Evolutionary conservation across 1,140 invertebrate genomes (phyloP), one percentile per base, ranked within the genome.

Genomic region (Drosophila sulfurigaster): DNA sequence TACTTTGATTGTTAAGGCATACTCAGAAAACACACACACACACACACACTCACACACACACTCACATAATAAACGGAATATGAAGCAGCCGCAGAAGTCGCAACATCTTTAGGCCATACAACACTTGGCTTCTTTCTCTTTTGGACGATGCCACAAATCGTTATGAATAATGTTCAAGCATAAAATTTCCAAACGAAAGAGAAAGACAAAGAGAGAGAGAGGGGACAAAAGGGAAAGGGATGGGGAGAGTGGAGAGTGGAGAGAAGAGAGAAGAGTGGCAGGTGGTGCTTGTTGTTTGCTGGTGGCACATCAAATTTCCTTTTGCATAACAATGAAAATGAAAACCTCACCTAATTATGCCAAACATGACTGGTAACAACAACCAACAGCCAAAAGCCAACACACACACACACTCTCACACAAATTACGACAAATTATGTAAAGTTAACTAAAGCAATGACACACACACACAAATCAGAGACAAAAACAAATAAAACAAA

Each of bases 121-220:
- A 10, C n/a, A 28, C 59, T 56, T 56, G 51, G 64, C 68, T 64
- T 72, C 52, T 51, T 51, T 32, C 56, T 72, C 52, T 51, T 41
- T 32, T 32, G 15, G 43, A 32, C 72, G 20, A 62, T 62, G 4
- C 66, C 82, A 62, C 77, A 79, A 82, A 79, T 73, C 71, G 68
- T 67, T 79, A 73, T 79, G 82, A 82, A 82, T 79, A 79, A 86
- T 72, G 82, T 70, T 49, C 25, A 58, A 66, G 60, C 56, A 46
- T 57, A 63, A 76, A 73, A 81, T 74, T 75, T 51, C 11, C 56
- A 66, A 11, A 43, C 16, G 11, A 32, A 6, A 28, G 11, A 5
- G 15, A 15, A 28, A 43, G 10, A 15, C 32, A 7, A 13, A n/a
- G 8, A 38, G 45, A 20, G 10, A 5, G 6, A 20, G 1, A 6